Base-by-base conservation (phyloP, 1,140 invertebrate genomes). In the Ptiloglossa arizonensis region DNA sequence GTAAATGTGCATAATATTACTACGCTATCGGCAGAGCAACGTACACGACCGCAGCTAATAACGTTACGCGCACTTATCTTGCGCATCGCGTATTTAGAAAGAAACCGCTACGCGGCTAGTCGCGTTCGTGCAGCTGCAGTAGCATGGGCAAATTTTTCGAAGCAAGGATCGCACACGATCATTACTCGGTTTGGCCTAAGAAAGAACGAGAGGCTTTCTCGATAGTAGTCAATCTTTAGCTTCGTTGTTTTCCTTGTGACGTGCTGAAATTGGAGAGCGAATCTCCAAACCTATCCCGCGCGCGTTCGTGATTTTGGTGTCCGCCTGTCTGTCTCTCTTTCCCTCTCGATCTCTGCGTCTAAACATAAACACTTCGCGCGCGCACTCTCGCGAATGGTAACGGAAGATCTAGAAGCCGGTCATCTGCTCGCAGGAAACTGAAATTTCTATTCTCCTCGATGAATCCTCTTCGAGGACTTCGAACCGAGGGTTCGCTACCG, bases 131-230 rank as follows among this genome's bases (percentile, higher is more conserved):
- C 41, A 11, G 2, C 8, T 41, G 9, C 13, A 11, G 8, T 41
- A 41, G 41, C 13, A 41, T 13, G 11, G 41, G 2, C 41, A 13
- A 41, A 13, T 41, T 9, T 41, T 2, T 41, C 41, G 41, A 41
- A 41, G 41, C 41, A 13, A 13, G 41, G 41, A 9, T 41, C 11
- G 13, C 41, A 11, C 11, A 41, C 41, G 41, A 41, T 41, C 86
- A 77, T 86, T 85, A 85, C 87, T 83, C 76, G 89, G 83, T 90
- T 89, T 91, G 91, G 91, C 90, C 90, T 91, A 91, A 91, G 62
- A 80, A 79, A 19, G 48, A 63, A 50, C 76, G 54, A 76, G 52
- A 76, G 22, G 19, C 22, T 64, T 57, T 63, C 69, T 64, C 57
- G 29, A 38, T 57, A 8, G 17, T 56, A 46, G 22, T 46, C n/a